Evolutionary conservation across 2,888 invertebrate genomes (phyloP).

Genomic region (Uropetala carovei): DNA sequence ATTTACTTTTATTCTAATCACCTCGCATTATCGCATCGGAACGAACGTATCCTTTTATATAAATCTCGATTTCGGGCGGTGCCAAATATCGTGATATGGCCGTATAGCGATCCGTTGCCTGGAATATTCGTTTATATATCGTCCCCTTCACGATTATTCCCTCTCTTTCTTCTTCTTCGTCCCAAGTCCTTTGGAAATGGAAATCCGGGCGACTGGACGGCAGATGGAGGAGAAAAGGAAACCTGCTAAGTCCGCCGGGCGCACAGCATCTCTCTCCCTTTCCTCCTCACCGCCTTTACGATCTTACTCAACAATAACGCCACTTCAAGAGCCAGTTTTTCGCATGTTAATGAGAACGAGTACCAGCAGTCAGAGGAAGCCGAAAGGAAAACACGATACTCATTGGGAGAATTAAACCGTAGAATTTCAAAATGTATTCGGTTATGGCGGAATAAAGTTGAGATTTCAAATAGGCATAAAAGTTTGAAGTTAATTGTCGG

Average conservation of each 20-base stretch:
- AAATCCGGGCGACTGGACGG: neutral
- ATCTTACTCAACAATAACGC: slow-evolving; percentile 6
- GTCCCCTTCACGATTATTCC: neutral
- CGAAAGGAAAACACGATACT: slow-evolving; percentile 28
- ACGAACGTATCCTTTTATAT: too few species aligned
- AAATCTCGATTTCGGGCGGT: too few species aligned
- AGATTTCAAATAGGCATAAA: slow-evolving; percentile 25
- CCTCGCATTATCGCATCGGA: too few species aligned
- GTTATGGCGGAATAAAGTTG: slow-evolving; percentile 19
- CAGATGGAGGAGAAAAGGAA: neutral
- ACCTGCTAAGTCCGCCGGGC: neutral
- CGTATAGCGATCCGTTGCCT: neutral
- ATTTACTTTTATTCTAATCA: too few species aligned
- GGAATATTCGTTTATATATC: neutral
- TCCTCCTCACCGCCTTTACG: neutral
- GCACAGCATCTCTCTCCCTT: neutral
- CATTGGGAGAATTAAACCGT: neutral
- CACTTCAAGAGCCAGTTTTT: slow-evolving; percentile 25
- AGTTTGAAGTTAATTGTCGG: neutral
- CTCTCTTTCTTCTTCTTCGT: neutral
- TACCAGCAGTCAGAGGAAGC: neutral
- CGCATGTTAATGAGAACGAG: slow-evolving; percentile 35
- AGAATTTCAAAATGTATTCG: neutral
- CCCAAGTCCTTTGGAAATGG: slow-evolving; percentile 19
- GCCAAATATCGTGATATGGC: neutral